Conservation (phyloP, 2,888 invertebrate species). For the Cabera pusaria region DNA sequence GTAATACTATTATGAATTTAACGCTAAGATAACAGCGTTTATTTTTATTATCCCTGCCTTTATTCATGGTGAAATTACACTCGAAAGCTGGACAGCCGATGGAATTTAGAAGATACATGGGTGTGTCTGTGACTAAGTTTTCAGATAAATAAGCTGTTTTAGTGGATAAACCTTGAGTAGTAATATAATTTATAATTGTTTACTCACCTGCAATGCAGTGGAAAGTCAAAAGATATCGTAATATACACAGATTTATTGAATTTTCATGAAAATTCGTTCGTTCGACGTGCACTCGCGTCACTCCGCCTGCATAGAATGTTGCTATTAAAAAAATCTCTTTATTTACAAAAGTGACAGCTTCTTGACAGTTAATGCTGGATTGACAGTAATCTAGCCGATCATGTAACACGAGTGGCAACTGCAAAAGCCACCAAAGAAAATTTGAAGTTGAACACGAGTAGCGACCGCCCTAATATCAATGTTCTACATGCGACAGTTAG, state of each 20-base stretch:
- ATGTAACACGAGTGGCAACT: too few relatives aligned
- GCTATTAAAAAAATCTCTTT: slow-evolving; percentile 34
- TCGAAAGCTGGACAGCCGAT: slow-evolving; percentile 35
- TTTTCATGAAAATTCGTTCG: slow-evolving; percentile 60
- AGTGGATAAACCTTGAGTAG: too few relatives aligned
- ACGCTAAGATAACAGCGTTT: slow-evolving; percentile 8
- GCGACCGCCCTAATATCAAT: too few relatives aligned
- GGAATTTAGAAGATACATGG: slow-evolving; percentile 62
- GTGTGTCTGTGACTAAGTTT: slow-evolving; percentile 66
- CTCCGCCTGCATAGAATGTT: slow-evolving; percentile 45
- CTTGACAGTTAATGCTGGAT: too few relatives aligned
- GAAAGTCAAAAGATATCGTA: slow-evolving; percentile 34
- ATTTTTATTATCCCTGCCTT: slow-evolving; percentile 24
- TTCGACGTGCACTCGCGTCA: slow-evolving; percentile 65
- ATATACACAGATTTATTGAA: slow-evolving; percentile 40
- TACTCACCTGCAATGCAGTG: slow-evolving; percentile 49
- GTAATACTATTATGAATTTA: slow-evolving; percentile 10
- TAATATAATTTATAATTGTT: too few relatives aligned
- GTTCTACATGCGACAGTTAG: too few relatives aligned
- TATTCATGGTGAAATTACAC: slow-evolving; percentile 28
- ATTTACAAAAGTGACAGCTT: too few relatives aligned
- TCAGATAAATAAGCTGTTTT: slow-evolving; percentile 1
- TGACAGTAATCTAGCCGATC: too few relatives aligned
- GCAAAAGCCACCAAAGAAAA: too few relatives aligned
- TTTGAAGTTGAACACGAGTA: too few relatives aligned